Evolutionary conservation across 2,113 vertebrate genomes (phyloP).

Genomic region (Podarcis cretensis): DNA sequence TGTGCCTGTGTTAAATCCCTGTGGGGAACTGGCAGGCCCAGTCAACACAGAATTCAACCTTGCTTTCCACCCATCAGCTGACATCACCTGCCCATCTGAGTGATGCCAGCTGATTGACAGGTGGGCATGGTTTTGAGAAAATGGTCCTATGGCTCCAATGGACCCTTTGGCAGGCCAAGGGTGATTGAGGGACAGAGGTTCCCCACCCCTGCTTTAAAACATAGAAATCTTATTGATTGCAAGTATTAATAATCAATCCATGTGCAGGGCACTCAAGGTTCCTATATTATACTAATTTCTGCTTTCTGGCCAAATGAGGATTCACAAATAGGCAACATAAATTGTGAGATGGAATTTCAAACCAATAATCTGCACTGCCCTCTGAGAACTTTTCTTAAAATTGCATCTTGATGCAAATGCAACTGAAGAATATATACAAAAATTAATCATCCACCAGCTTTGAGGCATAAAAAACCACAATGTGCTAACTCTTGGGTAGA

Average conservation of each 20-base stretch:
- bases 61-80: too few species aligned
- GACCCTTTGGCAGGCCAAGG: too few species aligned
- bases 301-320: neutral
- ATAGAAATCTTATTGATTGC: neutral
- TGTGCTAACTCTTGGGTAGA: neutral
- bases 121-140: too few species aligned
- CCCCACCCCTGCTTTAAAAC: neutral
- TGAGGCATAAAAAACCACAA: neutral
- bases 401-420: neutral
- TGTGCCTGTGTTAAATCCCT: too few species aligned
- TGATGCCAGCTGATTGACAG: too few species aligned
- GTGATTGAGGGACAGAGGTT: too few species aligned
- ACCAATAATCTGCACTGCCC: neutral
- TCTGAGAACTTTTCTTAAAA: neutral
- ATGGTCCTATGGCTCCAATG: too few species aligned
- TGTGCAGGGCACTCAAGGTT: neutral
- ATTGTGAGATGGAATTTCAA: neutral
- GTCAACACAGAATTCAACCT: too few species aligned
- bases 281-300: neutral
- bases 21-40: too few species aligned
- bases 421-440: neutral
- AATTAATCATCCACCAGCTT: neutral
- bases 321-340: too few species aligned
- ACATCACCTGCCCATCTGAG: too few species aligned
- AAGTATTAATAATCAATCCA: neutral